A percentile compares a stretch with the other conserved stretches of the same genome.
phyloP scores from a whole-genome alignment of 2,113 vertebrate species.

The Tricholaema leucomelas region DNA sequence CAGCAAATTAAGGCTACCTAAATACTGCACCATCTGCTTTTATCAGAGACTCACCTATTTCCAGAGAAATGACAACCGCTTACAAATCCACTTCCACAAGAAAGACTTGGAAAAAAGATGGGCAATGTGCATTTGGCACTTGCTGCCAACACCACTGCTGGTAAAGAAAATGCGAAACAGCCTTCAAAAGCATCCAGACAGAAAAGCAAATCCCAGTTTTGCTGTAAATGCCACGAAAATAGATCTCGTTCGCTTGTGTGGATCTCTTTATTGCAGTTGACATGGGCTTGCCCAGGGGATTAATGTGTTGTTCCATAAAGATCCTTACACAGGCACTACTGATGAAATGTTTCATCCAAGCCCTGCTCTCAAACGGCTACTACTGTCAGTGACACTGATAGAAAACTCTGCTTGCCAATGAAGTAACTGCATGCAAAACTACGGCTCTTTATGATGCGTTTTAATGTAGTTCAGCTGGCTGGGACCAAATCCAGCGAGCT shows the following conservation, averaged over 20 bases:
- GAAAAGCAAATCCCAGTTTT: not conserved
- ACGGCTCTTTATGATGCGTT: slow-evolving; percentile 58
- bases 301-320: slow-evolving; percentile 76
- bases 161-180: slow-evolving; percentile 53
- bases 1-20: not conserved
- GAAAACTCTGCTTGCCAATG: slow-evolving; percentile 76
- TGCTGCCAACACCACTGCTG: slow-evolving; percentile 18
- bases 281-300: slow-evolving; percentile 72
- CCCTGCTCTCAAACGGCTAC: slow-evolving; percentile 67
- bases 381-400: slow-evolving; percentile 67
- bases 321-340: slow-evolving; percentile 74
- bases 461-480: slow-evolving; percentile 66
- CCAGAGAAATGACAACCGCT: not conserved
- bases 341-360: slow-evolving; percentile 78
- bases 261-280: slow-evolving; percentile 75
- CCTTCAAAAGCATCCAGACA: not conserved
- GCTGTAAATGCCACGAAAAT: slow-evolving; percentile 62
- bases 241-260: slow-evolving; percentile 47
- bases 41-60: slow-evolving; percentile 53
- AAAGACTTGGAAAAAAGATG: slow-evolving; percentile 23
- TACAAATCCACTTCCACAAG: slow-evolving; percentile 7
- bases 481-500: slow-evolving; percentile 52
- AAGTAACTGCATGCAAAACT: slow-evolving; percentile 69
- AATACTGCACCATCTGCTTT: not conserved
- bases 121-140: not conserved